A percentile compares a stretch with the other conserved stretches of the same genome.
Conservation (phyloP, 2,797 vertebrate genomes). For the Pelodytes ibericus region DNA sequence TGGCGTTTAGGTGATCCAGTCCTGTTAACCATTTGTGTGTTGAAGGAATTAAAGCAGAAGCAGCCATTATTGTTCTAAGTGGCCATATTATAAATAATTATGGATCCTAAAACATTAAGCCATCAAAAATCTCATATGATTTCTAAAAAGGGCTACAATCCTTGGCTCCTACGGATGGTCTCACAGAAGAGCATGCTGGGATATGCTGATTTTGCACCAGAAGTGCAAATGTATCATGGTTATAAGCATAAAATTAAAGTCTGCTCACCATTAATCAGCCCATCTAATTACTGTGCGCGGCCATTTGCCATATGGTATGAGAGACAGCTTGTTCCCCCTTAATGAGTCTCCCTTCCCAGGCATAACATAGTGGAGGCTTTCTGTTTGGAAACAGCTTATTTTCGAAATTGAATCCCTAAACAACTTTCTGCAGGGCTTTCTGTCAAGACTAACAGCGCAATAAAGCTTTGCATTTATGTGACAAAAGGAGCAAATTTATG, state of each 20-base stretch:
- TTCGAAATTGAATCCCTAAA: slow-evolving; percentile 82
- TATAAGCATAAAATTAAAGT: slow-evolving; percentile 93
- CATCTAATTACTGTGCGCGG: slow-evolving; percentile 91
- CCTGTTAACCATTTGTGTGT: no score
- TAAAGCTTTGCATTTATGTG: slow-evolving; percentile 80
- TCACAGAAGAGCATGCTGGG: slow-evolving; percentile 71
- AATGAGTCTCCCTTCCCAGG: slow-evolving; percentile 84
- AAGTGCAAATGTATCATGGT: slow-evolving; percentile 85
- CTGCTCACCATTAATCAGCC: slow-evolving; percentile 97
- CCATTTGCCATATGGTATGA: slow-evolving; percentile 98
- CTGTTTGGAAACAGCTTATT: slow-evolving; percentile 80
- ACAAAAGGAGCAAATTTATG: slow-evolving; percentile 74
- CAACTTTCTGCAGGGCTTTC: slow-evolving; percentile 80
- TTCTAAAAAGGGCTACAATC: not conserved
- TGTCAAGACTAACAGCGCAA: slow-evolving; percentile 79
- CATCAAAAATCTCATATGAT: not conserved
- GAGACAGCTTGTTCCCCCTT: slow-evolving; percentile 84
- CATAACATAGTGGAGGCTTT: slow-evolving; percentile 80
- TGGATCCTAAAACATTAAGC: not conserved
- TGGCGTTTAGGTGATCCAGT: no score
- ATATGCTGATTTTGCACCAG: slow-evolving; percentile 86
- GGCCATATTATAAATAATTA: not conserved
- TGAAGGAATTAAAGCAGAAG: not conserved
- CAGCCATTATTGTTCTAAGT: not conserved
- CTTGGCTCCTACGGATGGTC: not conserved